Conservation (phyloP, 1,140 invertebrate species). For the Drosophila pseudoobscura region DNA sequence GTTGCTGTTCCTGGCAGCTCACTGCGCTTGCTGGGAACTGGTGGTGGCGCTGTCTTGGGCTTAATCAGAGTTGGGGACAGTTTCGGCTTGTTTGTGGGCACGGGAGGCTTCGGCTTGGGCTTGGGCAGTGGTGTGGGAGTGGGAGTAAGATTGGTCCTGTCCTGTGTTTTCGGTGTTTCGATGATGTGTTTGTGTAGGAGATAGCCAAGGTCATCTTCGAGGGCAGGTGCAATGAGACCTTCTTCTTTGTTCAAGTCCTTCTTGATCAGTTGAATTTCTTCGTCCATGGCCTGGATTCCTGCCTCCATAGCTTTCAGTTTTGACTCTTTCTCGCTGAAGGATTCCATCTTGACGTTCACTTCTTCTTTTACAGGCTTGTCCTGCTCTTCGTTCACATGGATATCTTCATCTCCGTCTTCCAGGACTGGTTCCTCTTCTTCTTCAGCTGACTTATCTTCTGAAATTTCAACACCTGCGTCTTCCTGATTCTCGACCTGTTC, state of each 20-base stretch:
- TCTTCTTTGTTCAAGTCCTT: slow-evolving; percentile 10
- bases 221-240: not conserved
- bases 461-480: slow-evolving; percentile 4
- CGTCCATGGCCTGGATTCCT: slow-evolving; percentile 3
- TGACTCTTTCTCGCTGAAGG: slow-evolving; percentile 7
- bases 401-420: not conserved
- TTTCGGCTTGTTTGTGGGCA: slow-evolving; percentile 68
- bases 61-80: slow-evolving; percentile 37
- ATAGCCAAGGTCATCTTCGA: slow-evolving; percentile 70
- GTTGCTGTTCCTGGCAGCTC: slow-evolving; percentile 15
- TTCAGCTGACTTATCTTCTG: not conserved
- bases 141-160: not conserved
- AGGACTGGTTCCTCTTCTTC: slow-evolving; percentile 2
- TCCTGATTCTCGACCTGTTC: slow-evolving; percentile 46
- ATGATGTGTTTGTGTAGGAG: slow-evolving; percentile 78
- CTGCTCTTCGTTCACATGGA: not conserved
- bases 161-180: slow-evolving; percentile 18
- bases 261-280: slow-evolving; percentile 9
- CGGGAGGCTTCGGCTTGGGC: slow-evolving; percentile 47
- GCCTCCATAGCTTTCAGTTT: slow-evolving; percentile 9
- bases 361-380: not conserved
- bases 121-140: slow-evolving; percentile 17
- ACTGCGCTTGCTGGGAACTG: slow-evolving; percentile 70
- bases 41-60: slow-evolving; percentile 61
- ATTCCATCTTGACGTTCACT: slow-evolving; percentile 1